Evolutionary conservation across 2,113 vertebrate genomes (phyloP).

Genomic region (Turdus rufiventris): DNA sequence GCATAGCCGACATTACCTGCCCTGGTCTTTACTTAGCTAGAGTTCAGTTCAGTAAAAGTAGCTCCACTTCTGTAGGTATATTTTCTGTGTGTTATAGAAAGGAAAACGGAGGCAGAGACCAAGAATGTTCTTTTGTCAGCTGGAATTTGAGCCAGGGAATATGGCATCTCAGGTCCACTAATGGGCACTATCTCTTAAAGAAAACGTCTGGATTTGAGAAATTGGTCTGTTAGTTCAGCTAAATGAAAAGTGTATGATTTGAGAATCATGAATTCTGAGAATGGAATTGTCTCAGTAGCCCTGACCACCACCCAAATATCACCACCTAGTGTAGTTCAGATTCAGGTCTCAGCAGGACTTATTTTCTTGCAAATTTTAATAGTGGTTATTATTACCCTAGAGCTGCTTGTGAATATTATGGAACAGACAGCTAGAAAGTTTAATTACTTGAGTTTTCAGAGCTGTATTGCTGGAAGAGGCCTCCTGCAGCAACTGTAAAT

Average conservation of each 20-base stretch:
- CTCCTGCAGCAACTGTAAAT: not conserved
- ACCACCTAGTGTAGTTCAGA: not conserved
- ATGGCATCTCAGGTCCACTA: not conserved
- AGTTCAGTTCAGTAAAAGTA: not conserved
- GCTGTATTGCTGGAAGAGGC: not conserved
- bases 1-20: not conserved
- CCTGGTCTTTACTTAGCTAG: not conserved
- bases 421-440: not conserved
- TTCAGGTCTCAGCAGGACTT: not conserved
- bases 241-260: not conserved
- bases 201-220: not conserved
- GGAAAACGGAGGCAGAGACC: not conserved
- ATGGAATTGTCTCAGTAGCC: not conserved
- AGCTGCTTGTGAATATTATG: not conserved
- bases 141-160: not conserved
- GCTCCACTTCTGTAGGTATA: not conserved
- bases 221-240: not conserved
- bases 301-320: not conserved
- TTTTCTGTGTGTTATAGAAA: not conserved
- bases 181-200: not conserved
- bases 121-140: not conserved
- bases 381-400: not conserved
- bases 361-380: not conserved
- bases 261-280: not conserved
- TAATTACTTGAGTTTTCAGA: not conserved